phyloP scores from a whole-genome alignment of 2,113 vertebrate species.

The Petroica traversi region DNA sequence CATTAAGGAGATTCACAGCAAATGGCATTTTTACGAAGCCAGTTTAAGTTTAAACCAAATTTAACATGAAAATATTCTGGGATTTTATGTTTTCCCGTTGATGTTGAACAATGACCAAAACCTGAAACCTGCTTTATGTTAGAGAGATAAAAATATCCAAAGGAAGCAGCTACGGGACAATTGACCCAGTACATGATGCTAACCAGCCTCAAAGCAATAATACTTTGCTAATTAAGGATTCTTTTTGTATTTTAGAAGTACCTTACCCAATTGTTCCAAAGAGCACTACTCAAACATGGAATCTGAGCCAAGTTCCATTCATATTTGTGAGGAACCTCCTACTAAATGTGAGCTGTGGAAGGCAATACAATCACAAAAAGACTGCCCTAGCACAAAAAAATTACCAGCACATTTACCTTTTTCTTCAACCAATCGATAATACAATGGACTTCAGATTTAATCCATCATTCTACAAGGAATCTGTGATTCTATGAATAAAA shows the following conservation, averaged over 20 bases:
- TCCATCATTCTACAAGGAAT: not conserved
- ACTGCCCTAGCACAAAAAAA: not conserved
- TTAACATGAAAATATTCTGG: not conserved
- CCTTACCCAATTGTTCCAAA: not conserved
- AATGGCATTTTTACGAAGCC: not conserved
- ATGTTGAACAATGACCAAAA: not conserved
- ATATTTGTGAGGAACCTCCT: not conserved
- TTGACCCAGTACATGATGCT: not conserved
- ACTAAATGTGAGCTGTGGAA: not conserved
- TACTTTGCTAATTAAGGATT: not conserved
- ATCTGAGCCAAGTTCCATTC: not conserved
- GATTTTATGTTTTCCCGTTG: not conserved
- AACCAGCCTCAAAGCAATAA: not conserved
- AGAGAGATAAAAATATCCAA: not conserved
- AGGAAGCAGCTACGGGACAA: not conserved
- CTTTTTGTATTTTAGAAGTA: not conserved
- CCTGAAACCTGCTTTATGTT: not conserved
- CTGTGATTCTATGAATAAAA: not conserved
- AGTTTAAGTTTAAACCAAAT: not conserved
- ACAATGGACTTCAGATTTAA: not conserved
- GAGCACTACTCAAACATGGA: not conserved
- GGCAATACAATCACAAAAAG: not conserved
- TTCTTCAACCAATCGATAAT: not conserved
- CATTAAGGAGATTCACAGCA: not conserved
- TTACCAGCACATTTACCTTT: not conserved